Evolutionary conservation across 2,888 invertebrate genomes (phyloP), one percentile per base, ranked within the genome.

Genomic region (Xestia xanthographa): DNA sequence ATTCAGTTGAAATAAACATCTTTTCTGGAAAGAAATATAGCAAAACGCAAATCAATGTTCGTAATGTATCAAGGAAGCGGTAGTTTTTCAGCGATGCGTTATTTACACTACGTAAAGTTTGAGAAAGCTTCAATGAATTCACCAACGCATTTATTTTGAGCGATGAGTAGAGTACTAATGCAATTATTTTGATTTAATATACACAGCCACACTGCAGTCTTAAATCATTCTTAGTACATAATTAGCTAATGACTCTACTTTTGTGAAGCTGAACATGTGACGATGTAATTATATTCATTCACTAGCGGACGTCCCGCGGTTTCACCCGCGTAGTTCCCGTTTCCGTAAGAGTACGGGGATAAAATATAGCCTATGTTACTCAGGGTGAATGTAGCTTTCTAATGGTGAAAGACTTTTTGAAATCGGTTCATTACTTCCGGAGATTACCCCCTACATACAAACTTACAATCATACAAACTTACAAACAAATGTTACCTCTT

Each of bases 1-100:
- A 72, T 78, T 78, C 56, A 5, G 5, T 73, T 63, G 22, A 79
- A 79, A 58, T 56, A 70, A 78, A 72, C 38, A 77, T 50, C 9
- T 62, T 63, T 34, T 60, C 63, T 22, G 17, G 58, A 29, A 58
- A 11, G 26, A 67, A 72, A 69, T 48, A 56, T 60, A 43, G 4
- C 12, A 26, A 45, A 72, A 80, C 58, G 4, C 12, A 26, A 45
- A 72, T 82, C 58, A 73, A 14, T 45, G 38, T 17, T 34, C 20
- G 50, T 26, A 41, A 71, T 22, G 50, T 70, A 58, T 58, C 29
- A 12, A 79, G 58, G 79, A 60, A 60, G 22, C 34, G 48, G 12
- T 17, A 38, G 22, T 4, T 58, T 58, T 29, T 68, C 58, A 79
- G 48, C 67, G 56, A 66, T 17, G n/a, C 2, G 26, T 29, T 45